Evolutionary conservation across 2,797 vertebrate genomes (phyloP).

Genomic region (Notamacropus eugenii): DNA sequence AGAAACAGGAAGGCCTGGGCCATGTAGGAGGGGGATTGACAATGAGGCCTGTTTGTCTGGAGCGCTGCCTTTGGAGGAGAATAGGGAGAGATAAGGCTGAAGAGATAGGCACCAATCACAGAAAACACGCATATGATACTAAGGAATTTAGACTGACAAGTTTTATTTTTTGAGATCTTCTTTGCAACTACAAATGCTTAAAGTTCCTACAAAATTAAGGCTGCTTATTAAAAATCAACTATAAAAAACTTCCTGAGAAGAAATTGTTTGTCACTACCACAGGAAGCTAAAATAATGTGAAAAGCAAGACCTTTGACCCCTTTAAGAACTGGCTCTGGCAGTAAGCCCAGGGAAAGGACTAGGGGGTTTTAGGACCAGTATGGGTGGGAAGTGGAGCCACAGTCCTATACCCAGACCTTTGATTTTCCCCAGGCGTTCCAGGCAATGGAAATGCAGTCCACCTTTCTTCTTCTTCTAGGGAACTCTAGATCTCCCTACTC

Average conservation of each 20-base stretch:
- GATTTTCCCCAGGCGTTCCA: neutral
- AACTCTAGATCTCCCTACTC: neutral
- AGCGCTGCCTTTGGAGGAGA: neutral
- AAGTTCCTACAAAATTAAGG: neutral
- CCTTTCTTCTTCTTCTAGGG: neutral
- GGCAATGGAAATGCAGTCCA: neutral
- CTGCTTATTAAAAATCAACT: neutral
- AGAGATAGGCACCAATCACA: neutral
- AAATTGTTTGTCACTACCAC: neutral
- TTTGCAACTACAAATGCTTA: neutral
- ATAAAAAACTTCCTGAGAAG: neutral
- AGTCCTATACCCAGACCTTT: neutral
- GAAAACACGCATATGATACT: neutral
- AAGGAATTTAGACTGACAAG: neutral
- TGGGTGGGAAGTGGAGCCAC: neutral
- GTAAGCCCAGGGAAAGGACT: neutral
- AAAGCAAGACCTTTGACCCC: neutral
- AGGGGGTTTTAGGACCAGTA: neutral
- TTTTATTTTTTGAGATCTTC: neutral
- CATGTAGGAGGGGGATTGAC: neutral
- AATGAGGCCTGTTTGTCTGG: neutral
- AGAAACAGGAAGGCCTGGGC: neutral
- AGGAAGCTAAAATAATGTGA: neutral
- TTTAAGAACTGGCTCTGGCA: neutral
- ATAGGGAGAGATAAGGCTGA: neutral